Percentiles rank a stretch among this genome's conserved stretches.
Conservation (phyloP, 2,113 vertebrate genomes). For the Ageneiosus marmoratus region DNA sequence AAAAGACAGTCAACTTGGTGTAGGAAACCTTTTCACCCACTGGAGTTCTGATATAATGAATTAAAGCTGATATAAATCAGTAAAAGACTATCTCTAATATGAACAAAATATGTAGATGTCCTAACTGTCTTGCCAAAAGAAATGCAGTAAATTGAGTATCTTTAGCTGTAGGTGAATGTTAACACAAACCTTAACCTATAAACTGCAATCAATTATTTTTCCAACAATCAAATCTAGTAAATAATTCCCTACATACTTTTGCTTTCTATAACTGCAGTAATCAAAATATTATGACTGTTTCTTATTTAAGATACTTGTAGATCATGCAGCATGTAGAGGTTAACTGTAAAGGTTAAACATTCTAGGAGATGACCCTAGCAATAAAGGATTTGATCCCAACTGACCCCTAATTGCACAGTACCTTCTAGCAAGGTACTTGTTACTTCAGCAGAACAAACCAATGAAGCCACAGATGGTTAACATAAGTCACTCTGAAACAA, state of each 20-base stretch:
- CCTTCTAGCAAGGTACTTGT: background rate
- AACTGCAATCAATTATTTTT: background rate
- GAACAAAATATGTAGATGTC: background rate
- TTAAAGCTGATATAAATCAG: background rate
- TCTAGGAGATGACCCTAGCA: background rate
- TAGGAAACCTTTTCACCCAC: background rate
- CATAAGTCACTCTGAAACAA: conserved; percentile 14
- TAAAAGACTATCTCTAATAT: background rate
- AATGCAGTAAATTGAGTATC: background rate
- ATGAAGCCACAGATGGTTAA: background rate
- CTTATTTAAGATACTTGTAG: background rate
- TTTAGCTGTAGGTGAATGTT: background rate
- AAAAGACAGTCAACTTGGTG: background rate
- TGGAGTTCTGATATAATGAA: background rate
- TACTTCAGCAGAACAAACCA: background rate
- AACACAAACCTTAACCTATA: background rate
- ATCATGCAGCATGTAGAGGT: background rate
- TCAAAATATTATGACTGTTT: background rate
- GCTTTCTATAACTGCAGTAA: background rate
- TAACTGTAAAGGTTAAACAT: background rate
- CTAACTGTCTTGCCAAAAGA: background rate
- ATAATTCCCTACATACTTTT: background rate
- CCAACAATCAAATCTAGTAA: background rate
- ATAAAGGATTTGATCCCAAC: conserved; percentile 6
- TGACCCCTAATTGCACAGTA: background rate